Evolutionary conservation across 2,888 invertebrate species (phyloP), one percentile per base, ranked within the genome.

Genomic region (Perizoma affinitatum): DNA sequence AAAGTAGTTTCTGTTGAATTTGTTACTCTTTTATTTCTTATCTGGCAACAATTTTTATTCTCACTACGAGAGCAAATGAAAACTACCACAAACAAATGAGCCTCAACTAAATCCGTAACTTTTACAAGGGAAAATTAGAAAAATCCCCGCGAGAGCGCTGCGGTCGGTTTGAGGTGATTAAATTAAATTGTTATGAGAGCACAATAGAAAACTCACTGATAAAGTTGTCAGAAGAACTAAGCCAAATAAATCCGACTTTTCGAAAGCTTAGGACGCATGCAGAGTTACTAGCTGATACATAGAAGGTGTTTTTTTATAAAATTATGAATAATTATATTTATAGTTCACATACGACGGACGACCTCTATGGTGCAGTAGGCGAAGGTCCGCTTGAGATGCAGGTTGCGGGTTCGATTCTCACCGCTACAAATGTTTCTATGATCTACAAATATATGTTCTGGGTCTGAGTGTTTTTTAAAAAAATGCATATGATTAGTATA

Each of bases 81-180:
- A 71, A 71, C 70, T 70, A 70, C 73, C 69, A 66, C 66, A 72
- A 71, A 70, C 70, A 73, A 74, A 73, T 70, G 72, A 74, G 70
- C 68, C 67, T 54, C 69, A 65, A 67, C 69, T 67, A 67, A 71
- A 72, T 68, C 71, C 64, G 69, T 61, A 64, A 61, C 69, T 65
- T 72, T 72, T 63, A 63, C 68, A 70, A 66, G 75, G 71, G 77
- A 74, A 76, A 79, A 80, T 80, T 78, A 78, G 78, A 77, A 73
- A 72, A 74, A 75, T 60, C 69, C 80, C 75, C 80, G 33, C 41
- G 67, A 63, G 70, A 66, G 57, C 11, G 57, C 58, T 59, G 66
- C 63, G 68, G 67, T 65, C 47, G 59, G 62, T 58, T 61, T 54
- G 64, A 60, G 68, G 69, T 67, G 70, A 69, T 69, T 70, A 70